phyloP scores from a whole-genome alignment of 2,113 vertebrate species.

The Cololabis saira region DNA sequence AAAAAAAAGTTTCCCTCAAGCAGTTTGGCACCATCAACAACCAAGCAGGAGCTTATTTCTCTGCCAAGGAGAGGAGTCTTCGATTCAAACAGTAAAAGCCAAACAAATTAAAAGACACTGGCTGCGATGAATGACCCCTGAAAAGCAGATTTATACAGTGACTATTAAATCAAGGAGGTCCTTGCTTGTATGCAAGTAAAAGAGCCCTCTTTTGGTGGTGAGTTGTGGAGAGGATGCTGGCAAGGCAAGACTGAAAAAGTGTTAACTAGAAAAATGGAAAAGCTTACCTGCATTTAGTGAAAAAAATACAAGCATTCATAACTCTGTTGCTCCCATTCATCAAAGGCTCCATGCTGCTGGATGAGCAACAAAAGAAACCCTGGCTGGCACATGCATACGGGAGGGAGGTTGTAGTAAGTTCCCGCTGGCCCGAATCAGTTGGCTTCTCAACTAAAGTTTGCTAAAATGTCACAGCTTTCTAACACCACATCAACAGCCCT shows the following conservation, averaged over 20 bases:
- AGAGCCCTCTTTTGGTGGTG: conserved; percentile 30
- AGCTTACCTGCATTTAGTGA: neutral
- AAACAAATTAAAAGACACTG: conserved; percentile 67
- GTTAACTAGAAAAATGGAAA: neutral
- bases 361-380: conserved; percentile 1
- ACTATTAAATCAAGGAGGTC: conserved; percentile 40
- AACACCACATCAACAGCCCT: conserved; percentile 25
- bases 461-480: conserved; percentile 40
- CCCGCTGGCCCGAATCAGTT: conserved; percentile 19
- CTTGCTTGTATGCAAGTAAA: conserved; percentile 53
- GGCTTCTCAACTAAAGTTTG: conserved; percentile 22
- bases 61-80: conserved; percentile 60
- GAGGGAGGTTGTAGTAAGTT: neutral
- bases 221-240: conserved; percentile 24
- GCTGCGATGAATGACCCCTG: conserved; percentile 37
- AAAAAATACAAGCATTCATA: neutral
- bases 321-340: neutral
- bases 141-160: conserved; percentile 47
- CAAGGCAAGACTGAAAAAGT: conserved; percentile 38
- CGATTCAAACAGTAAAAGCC: conserved; percentile 54
- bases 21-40: conserved; percentile 45
- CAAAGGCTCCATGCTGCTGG: neutral
- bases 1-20: conserved; percentile 44
- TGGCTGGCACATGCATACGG: neutral
- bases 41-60: conserved; percentile 24